phyloP scores from a whole-genome alignment of 1,140 invertebrate genomes.

The Philotrypesis tridentata region DNA sequence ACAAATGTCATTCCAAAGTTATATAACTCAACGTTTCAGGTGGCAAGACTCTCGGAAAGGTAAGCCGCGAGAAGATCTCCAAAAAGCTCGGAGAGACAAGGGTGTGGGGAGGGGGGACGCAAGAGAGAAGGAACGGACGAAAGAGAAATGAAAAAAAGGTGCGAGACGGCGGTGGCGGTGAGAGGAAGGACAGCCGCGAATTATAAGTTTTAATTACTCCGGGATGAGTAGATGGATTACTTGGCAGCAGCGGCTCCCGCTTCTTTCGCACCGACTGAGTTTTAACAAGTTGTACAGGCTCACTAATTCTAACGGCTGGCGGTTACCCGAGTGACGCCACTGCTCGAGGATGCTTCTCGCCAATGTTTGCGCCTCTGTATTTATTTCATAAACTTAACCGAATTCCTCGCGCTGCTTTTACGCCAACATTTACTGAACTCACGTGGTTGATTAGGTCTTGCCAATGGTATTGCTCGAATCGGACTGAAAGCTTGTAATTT shows the following conservation, averaged over 20 bases:
- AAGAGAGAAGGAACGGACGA: background rate
- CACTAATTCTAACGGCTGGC: slow-evolving; percentile 47
- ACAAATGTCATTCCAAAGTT: too few species aligned
- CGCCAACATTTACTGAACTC: background rate
- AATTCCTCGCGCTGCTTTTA: background rate
- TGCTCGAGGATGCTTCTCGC: background rate
- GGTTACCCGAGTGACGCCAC: slow-evolving; percentile 38
- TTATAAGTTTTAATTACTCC: slow-evolving; percentile 69
- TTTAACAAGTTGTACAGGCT: slow-evolving; percentile 29
- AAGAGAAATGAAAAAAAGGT: slow-evolving; percentile 36
- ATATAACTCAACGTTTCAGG: too few species aligned
- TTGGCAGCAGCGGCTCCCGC: slow-evolving; percentile 41
- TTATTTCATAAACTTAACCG: slow-evolving; percentile 4
- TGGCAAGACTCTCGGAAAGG: too few species aligned
- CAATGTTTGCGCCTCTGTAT: background rate
- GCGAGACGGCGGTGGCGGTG: slow-evolving; percentile 41
- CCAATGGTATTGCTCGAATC: too few species aligned
- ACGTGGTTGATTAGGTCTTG: too few species aligned
- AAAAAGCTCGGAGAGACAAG: background rate
- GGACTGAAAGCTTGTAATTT: too few species aligned
- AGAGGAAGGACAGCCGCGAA: slow-evolving; percentile 53
- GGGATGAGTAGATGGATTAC: slow-evolving; percentile 66
- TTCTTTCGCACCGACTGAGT: slow-evolving; percentile 15
- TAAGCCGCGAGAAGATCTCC: background rate
- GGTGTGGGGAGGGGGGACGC: too few species aligned